phyloP scores from a whole-genome alignment of 2,797 vertebrate species.

The Falco peregrinus region DNA sequence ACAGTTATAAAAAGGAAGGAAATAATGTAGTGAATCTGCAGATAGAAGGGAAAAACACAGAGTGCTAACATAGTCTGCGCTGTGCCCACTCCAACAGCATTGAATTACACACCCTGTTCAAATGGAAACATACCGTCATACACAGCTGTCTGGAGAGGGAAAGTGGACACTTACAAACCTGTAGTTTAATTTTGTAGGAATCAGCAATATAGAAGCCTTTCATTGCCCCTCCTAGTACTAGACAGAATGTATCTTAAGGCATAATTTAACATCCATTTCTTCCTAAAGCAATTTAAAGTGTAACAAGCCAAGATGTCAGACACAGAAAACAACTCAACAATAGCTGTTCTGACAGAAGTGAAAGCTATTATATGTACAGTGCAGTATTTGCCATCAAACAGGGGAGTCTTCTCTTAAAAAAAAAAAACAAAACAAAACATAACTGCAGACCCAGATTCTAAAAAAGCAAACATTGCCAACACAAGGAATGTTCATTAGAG shows the following conservation, averaged over 20 bases:
- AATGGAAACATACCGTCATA: background rate
- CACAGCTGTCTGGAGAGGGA: slow-evolving; percentile 3
- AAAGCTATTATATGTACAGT: slow-evolving; percentile 62
- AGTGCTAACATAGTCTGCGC: slow-evolving; percentile 4
- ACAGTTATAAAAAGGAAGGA: slow-evolving; percentile 13
- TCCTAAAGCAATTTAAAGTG: slow-evolving; percentile 68
- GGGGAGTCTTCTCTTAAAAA: slow-evolving; percentile 27
- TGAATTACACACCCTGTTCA: slow-evolving; percentile 17
- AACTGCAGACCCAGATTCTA: slow-evolving; percentile 59
- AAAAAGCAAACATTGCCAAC: slow-evolving; percentile 68
- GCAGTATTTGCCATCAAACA: slow-evolving; percentile 64
- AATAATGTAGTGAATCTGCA: slow-evolving; percentile 25
- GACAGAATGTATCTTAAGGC: slow-evolving; percentile 70
- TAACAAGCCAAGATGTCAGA: slow-evolving; percentile 65
- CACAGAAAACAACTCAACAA: slow-evolving; percentile 52
- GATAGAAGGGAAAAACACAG: background rate
- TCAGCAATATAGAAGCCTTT: slow-evolving; percentile 40
- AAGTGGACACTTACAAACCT: background rate
- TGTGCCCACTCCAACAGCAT: background rate
- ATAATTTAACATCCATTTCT: slow-evolving; percentile 70
- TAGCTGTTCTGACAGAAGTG: slow-evolving; percentile 51
- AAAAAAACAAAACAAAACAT: background rate
- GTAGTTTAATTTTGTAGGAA: slow-evolving; percentile 49
- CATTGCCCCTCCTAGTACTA: slow-evolving; percentile 44
- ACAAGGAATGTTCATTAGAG: slow-evolving; percentile 80